These are phyloP conservation scores for Akabosia matsudoensis DNA, from an alignment of 1,140 invertebrate species.

Conservation along the genomic window DNA sequence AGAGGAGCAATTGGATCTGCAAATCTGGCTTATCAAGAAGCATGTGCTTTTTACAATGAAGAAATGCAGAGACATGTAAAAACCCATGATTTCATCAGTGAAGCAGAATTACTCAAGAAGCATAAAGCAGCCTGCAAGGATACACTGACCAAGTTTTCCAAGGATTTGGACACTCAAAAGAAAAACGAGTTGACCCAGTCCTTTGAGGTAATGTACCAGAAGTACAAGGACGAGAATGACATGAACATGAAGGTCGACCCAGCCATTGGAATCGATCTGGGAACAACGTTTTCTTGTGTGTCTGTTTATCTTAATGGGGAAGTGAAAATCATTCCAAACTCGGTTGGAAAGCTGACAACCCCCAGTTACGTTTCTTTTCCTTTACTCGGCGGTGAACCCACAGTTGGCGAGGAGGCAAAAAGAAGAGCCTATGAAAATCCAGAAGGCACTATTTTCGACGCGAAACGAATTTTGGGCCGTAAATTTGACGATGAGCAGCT, in stretches of 20 bases:
- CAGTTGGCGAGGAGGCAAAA: slow-evolving; percentile 60
- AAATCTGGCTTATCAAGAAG: not conserved
- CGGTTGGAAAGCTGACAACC: not conserved
- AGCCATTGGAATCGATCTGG: slow-evolving; percentile 27
- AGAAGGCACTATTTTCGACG: slow-evolving; percentile 25
- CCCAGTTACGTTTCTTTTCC: not conserved
- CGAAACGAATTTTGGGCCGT: slow-evolving; percentile 43
- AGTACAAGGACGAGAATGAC: not conserved
- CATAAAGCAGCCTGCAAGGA: not conserved
- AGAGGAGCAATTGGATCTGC: not conserved
- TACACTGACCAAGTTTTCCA: not conserved
- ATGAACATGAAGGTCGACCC: not conserved
- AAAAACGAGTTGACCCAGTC: not conserved
- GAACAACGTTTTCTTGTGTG: slow-evolving; percentile 23
- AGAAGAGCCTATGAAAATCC: slow-evolving; percentile 52
- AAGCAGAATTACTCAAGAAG: not conserved
- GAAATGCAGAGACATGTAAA: not conserved
- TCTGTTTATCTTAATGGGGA: not conserved
- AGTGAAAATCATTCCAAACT: slow-evolving; percentile 13
- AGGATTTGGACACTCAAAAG: not conserved
- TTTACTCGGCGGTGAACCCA: not conserved
- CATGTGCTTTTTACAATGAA: not conserved
- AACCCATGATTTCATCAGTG: not conserved
- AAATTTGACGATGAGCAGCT: slow-evolving; percentile 42
- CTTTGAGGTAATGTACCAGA: not conserved